Evolutionary conservation across 2,888 invertebrate species (phyloP).

Genomic region (Trileptium ribeirensis): DNA sequence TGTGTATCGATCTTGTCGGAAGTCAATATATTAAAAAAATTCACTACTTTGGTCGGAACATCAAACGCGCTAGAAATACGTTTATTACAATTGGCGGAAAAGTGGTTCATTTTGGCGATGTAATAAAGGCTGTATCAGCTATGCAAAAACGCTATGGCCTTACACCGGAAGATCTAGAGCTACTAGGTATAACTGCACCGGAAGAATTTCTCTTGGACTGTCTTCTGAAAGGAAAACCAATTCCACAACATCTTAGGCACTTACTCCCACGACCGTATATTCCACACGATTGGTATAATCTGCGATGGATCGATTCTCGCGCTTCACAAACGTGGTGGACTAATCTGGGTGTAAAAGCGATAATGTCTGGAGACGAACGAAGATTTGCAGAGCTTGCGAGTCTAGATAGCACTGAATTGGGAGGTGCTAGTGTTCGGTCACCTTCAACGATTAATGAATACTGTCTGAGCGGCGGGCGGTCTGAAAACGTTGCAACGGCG

Average conservation of each 20-base stretch:
- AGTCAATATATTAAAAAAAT: constrained; percentile 50
- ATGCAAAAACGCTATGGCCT: constrained; percentile 48
- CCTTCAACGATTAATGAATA: too few relatives aligned
- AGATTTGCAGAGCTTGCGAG: neutral
- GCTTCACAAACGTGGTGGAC: constrained; percentile 46
- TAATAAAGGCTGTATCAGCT: constrained; percentile 50
- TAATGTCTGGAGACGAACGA: neutral
- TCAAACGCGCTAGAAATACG: constrained; percentile 39
- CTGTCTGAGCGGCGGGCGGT: too few relatives aligned
- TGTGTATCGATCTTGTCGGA: constrained; percentile 51
- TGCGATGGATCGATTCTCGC: constrained; percentile 50
- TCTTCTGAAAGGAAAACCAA: constrained; percentile 45
- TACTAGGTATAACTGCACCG: constrained; percentile 42
- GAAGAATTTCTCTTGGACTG: constrained; percentile 50
- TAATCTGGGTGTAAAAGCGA: neutral
- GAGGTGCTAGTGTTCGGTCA: too few relatives aligned
- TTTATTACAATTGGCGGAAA: constrained; percentile 49
- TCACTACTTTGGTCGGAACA: constrained; percentile 48
- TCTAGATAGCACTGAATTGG: neutral
- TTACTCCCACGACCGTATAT: constrained; percentile 41
- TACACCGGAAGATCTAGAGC: constrained; percentile 49
- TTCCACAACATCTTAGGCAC: neutral
- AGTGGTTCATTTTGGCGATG: constrained; percentile 50
- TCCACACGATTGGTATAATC: constrained; percentile 49
- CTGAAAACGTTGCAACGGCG: too few relatives aligned